Percentiles rank a stretch among this genome's conserved stretches.
Conservation (phyloP, 2,113 vertebrate genomes). For the Hypomesus transpacificus region DNA sequence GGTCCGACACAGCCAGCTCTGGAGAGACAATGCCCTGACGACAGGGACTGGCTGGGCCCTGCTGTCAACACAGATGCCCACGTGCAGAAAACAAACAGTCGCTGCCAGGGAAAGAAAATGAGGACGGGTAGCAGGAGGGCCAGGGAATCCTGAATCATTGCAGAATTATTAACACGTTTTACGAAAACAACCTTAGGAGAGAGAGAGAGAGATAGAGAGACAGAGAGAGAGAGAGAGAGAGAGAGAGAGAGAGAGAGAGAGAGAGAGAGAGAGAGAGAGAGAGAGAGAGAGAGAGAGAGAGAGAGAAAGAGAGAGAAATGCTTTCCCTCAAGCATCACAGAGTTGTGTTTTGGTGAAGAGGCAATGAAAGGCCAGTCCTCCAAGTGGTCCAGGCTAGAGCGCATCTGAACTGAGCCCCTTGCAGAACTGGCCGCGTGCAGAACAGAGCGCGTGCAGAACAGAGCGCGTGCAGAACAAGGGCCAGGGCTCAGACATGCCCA, state of each 20-base stretch:
- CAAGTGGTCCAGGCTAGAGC: conserved; percentile 8
- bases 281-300: neutral
- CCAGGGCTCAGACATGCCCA: too few relatives aligned
- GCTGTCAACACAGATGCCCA: neutral
- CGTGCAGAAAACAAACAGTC: neutral
- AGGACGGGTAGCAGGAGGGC: neutral
- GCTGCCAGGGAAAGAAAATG: neutral
- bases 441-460: too few relatives aligned
- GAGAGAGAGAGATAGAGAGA: neutral
- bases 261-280: neutral
- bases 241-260: neutral
- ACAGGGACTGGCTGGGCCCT: neutral
- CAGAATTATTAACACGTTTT: conserved; percentile 23
- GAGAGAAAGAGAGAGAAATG: conserved; percentile 1
- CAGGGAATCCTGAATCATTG: neutral
- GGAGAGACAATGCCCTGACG: neutral
- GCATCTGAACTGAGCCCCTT: too few relatives aligned
- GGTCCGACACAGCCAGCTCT: neutral
- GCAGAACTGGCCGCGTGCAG: too few relatives aligned
- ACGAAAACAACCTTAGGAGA: neutral
- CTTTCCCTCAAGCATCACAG: neutral
- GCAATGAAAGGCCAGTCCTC: conserved; percentile 17
- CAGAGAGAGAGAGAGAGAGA: neutral
- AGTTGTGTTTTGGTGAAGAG: conserved; percentile 10
- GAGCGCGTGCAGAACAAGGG: too few relatives aligned